These are phyloP conservation scores for Alligator mississippiensis DNA, from an alignment of 2,113 vertebrate genomes.

Conservation along the genomic window DNA sequence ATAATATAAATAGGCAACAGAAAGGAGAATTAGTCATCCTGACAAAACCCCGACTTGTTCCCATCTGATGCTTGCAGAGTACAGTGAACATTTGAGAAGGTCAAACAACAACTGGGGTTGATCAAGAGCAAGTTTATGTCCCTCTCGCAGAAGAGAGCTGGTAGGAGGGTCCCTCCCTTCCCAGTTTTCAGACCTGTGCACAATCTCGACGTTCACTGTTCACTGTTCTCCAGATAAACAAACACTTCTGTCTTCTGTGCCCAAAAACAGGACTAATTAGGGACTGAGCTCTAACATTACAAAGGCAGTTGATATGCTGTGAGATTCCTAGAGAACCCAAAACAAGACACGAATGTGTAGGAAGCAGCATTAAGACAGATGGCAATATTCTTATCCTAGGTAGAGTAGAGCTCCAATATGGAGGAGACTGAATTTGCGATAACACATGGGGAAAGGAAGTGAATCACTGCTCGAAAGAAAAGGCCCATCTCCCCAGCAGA, in stretches of 20 bases:
- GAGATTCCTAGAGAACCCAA: background rate
- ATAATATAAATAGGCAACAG: background rate
- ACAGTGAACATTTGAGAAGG: background rate
- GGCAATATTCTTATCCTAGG: background rate
- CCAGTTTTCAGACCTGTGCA: background rate
- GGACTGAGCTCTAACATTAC: background rate
- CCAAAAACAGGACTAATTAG: rapidly evolving
- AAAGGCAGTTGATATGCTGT: background rate
- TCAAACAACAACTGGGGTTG: background rate
- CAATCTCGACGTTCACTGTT: background rate
- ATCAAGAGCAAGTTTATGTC: background rate
- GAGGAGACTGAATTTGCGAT: slow-evolving; percentile 10
- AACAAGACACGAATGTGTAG: background rate
- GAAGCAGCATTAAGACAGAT: slow-evolving; percentile 22
- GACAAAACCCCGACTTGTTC: background rate
- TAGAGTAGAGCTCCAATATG: slow-evolving; percentile 48
- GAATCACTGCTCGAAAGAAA: slow-evolving; percentile 51
- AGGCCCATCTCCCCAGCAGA: background rate
- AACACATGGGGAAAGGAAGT: slow-evolving; percentile 22
- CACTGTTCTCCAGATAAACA: background rate
- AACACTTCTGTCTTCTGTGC: background rate
- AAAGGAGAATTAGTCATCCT: background rate
- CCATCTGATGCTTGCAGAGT: background rate
- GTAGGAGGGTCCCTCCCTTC: background rate
- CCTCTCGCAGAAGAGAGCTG: background rate